A percentile compares a stretch with the other conserved stretches of the same genome.
phyloP scores from a whole-genome alignment of 2,113 vertebrate species.

The Corythaixoides concolor region DNA sequence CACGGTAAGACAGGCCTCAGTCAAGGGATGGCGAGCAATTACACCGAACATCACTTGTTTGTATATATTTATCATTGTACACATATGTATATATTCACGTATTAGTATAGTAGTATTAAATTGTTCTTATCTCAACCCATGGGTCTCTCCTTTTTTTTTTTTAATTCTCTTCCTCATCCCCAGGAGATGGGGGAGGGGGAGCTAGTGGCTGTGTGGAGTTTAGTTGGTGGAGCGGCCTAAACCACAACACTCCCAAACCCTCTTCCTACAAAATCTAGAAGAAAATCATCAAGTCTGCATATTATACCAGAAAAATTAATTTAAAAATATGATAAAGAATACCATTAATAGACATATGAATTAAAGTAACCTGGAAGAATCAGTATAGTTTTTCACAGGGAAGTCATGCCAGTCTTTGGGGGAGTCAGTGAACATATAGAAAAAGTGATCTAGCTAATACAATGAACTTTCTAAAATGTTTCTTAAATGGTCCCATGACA shows the following conservation, averaged over 20 bases:
- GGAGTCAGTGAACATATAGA: not conserved
- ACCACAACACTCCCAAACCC: fast-evolving
- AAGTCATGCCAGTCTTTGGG: not conserved
- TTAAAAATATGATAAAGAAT: not conserved
- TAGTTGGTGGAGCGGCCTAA: too few species aligned
- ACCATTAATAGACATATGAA: not conserved
- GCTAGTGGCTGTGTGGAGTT: too few species aligned
- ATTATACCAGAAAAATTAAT: not conserved
- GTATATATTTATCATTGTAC: too few species aligned
- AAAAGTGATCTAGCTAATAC: not conserved
- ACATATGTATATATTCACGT: too few species aligned
- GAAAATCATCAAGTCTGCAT: not conserved
- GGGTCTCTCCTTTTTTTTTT: too few species aligned
- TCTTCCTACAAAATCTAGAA: not conserved
- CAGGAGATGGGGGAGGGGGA: too few species aligned
- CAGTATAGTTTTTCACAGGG: not conserved
- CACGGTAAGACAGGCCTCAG: too few species aligned
- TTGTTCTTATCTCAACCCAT: too few species aligned
- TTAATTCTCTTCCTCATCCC: too few species aligned
- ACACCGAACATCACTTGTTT: too few species aligned
- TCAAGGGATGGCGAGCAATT: too few species aligned
- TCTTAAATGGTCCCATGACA: not conserved
- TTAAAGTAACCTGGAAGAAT: not conserved
- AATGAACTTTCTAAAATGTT: not conserved
- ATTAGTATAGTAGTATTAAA: too few species aligned